These are phyloP conservation scores for Mormyrus iriodes DNA, from an alignment of 2,113 vertebrate species.

Conservation along the genomic window DNA sequence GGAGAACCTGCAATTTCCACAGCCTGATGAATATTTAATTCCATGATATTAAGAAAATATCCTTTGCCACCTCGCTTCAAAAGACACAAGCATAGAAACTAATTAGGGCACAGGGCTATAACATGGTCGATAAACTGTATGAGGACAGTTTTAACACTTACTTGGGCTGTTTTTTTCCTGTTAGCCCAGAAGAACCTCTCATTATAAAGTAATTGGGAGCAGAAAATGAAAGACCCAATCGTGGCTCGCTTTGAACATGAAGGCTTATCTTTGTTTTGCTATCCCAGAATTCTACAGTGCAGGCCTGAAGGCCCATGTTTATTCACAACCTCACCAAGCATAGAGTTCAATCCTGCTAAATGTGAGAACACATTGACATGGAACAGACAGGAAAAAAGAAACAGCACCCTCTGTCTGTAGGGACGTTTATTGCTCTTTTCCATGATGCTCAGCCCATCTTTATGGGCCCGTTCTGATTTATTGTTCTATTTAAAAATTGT, in stretches of 20 bases:
- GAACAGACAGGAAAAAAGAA: background rate
- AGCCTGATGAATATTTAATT: slow-evolving; percentile 31
- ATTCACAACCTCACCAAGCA: background rate
- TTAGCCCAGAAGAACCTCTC: background rate
- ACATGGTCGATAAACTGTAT: background rate
- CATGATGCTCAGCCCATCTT: background rate
- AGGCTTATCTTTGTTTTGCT: background rate
- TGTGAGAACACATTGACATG: background rate
- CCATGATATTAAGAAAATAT: slow-evolving; percentile 16
- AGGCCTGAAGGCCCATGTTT: background rate
- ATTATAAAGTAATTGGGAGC: background rate
- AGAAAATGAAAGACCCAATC: background rate
- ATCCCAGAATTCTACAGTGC: background rate
- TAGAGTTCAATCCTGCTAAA: background rate
- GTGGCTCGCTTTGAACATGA: background rate
- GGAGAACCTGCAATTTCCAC: background rate
- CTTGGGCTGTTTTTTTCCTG: background rate
- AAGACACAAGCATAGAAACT: slow-evolving; percentile 29
- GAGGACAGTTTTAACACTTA: background rate
- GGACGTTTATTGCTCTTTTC: background rate
- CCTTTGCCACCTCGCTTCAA: slow-evolving; percentile 15
- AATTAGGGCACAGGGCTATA: slow-evolving; percentile 26
- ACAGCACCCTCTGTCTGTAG: background rate
- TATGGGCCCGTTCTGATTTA: background rate
- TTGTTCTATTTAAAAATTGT: background rate